Base-by-base conservation (phyloP, 2,888 invertebrate species). In the Acanthosepion pharaonis region DNA sequence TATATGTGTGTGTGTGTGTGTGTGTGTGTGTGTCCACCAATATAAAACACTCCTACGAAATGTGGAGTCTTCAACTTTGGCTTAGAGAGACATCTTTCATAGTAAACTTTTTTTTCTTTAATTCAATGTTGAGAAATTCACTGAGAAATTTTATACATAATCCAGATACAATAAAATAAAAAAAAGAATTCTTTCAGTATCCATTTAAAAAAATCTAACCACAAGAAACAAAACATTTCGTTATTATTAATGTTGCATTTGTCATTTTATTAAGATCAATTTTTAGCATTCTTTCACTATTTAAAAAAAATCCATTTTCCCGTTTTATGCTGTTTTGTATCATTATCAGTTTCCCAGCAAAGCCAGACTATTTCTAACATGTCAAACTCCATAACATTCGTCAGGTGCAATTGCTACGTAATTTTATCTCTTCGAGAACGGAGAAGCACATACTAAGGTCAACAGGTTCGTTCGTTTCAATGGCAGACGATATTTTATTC, bases 381-480 rank as follows among this genome's bases (percentile, higher is more conserved):
- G 78, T n/a, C 78, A n/a, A 33, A 78, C n/a, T 78, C 78, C 20
- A 78, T 78, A 78, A 78, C 78, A n/a, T 33, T 33, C 15, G 78
- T 78, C 78, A 78, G 78, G 78, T 78, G 78, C 78, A 78, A 11
- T n/a, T 33, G n/a, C 15, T 8, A 15, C 15, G 78, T 78, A 78
- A 78, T n/a, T n/a, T 78, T 78, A 78, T 78, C 78, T 78, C n/a
- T n/a, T n/a, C 78, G n/a, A 3, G 4, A 78, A 33, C 78, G 15
- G 78, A 78, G 78, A 78, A 78, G 78, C 78, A 78, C 78, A 78
- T 78, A 78, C n/a, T 78, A 78, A 78, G 78, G 78, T 78, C 78
- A 78, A n/a, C 78, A 33, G 33, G 78, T 78, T 78, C 78, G n/a
- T 78, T 78, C n/a, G 33, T n/a, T n/a, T 78, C 78, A 78, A 78